A percentile compares a stretch with the other conserved stretches of the same genome.
These are phyloP conservation scores for Caenorhabditis wallacei DNA, from an alignment of 2,888 invertebrate species.

Conservation along the genomic window DNA sequence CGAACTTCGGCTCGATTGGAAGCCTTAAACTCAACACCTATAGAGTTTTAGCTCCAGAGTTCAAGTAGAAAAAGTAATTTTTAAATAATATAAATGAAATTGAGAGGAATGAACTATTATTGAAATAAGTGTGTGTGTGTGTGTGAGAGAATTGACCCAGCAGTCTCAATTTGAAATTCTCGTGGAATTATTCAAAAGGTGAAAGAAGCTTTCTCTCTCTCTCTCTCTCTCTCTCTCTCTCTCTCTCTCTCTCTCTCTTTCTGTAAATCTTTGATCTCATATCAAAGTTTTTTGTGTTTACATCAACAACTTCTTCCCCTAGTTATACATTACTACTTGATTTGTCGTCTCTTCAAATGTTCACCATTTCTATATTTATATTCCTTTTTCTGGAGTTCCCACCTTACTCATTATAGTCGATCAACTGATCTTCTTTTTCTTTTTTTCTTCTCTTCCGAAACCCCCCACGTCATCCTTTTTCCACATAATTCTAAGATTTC, in stretches of 20 bases:
- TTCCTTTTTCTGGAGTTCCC: neutral
- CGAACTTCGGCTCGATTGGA: no score
- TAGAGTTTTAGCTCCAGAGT: no score
- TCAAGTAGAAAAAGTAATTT: no score
- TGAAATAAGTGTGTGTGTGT: no score
- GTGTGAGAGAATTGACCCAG: constrained; percentile 14
- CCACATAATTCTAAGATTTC: constrained; percentile 29
- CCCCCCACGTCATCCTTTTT: constrained; percentile 19
- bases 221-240: no score
- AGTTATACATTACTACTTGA: neutral
- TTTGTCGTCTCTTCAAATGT: neutral
- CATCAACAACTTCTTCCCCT: neutral
- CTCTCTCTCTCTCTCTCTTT: no score
- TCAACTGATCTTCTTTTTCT: constrained; percentile 9
- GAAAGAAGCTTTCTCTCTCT: neutral
- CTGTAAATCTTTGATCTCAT: no score
- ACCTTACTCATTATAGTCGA: constrained; percentile 10
- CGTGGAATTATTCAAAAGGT: constrained; percentile 17
- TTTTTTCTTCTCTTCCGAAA: neutral
- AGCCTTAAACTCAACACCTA: no score
- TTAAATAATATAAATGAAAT: no score
- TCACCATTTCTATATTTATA: neutral
- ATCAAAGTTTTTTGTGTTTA: neutral
- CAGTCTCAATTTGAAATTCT: constrained; percentile 10
- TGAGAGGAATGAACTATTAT: neutral